Evolutionary conservation across 2,113 vertebrate species (phyloP).

Genomic region (Colinus virginianus): DNA sequence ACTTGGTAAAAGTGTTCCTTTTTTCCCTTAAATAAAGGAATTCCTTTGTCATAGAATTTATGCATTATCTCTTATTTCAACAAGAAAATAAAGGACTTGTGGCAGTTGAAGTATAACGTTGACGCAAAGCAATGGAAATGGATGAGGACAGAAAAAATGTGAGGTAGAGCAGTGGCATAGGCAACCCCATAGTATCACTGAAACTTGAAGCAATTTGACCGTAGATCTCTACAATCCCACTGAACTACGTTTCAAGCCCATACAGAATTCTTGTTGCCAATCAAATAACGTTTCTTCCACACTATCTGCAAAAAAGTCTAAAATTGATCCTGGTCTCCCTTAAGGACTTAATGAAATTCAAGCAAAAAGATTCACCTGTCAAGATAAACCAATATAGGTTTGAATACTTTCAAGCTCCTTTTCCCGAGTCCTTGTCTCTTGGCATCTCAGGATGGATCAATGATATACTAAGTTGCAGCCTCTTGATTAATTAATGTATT

Average conservation of each 20-base stretch:
- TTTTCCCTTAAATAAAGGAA: background rate
- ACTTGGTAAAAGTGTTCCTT: background rate
- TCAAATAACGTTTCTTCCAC: background rate
- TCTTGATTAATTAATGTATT: background rate
- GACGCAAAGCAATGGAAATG: background rate
- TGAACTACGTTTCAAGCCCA: background rate
- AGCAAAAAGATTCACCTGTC: background rate
- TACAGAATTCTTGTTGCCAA: background rate
- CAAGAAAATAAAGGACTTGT: background rate
- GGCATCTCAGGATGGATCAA: background rate
- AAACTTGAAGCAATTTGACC: background rate
- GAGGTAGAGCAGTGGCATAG: background rate
- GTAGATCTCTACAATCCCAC: background rate
- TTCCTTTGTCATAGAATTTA: slow-evolving; percentile 32
- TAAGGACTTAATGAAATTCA: background rate
- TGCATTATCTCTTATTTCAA: slow-evolving; percentile 29
- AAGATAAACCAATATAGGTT: background rate
- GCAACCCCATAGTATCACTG: background rate
- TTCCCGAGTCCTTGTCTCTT: background rate
- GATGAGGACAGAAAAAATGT: background rate
- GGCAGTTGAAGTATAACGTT: background rate
- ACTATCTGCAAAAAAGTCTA: background rate
- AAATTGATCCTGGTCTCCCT: background rate
- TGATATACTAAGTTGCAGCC: background rate
- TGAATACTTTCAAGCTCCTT: background rate